phyloP scores from a whole-genome alignment of 2,888 invertebrate genomes.

The Erebia aethiops region DNA sequence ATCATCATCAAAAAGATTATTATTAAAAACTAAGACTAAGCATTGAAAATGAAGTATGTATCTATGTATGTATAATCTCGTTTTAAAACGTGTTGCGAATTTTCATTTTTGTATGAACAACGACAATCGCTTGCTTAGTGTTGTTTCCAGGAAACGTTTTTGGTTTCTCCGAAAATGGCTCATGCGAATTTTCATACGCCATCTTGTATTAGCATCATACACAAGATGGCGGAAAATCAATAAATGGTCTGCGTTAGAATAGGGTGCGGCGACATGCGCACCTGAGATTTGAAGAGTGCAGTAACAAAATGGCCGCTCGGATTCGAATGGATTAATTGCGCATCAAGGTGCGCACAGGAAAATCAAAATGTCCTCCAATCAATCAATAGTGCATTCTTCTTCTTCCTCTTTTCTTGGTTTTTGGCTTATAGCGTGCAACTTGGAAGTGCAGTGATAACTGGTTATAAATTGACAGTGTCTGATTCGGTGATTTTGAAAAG shows the following conservation, averaged over 20 bases:
- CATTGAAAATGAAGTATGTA: not conserved
- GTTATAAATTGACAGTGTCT: too few species aligned
- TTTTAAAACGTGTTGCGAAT: slow-evolving; percentile 3
- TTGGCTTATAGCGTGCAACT: too few species aligned
- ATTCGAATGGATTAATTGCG: too few species aligned
- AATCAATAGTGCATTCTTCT: too few species aligned
- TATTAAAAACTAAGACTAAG: not conserved
- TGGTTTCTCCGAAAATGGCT: not conserved
- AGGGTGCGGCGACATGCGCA: not conserved
- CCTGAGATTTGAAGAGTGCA: not conserved
- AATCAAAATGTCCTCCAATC: too few species aligned
- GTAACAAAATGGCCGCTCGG: too few species aligned
- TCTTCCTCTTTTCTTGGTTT: too few species aligned
- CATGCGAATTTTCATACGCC: not conserved
- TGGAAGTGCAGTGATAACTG: too few species aligned
- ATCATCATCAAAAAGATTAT: not conserved
- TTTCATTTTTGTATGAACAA: not conserved
- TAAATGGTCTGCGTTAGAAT: not conserved
- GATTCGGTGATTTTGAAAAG: too few species aligned
- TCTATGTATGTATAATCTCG: too few species aligned
- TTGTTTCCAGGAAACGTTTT: not conserved
- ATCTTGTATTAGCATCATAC: slow-evolving; percentile 3
- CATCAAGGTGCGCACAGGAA: too few species aligned
- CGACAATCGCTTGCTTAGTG: not conserved
- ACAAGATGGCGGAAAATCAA: slow-evolving; percentile 11